A percentile compares a stretch with the other conserved stretches of the same genome.
These are phyloP conservation scores for Glomeris maerens DNA, from an alignment of 1,140 invertebrate species.

Conservation along the genomic window DNA sequence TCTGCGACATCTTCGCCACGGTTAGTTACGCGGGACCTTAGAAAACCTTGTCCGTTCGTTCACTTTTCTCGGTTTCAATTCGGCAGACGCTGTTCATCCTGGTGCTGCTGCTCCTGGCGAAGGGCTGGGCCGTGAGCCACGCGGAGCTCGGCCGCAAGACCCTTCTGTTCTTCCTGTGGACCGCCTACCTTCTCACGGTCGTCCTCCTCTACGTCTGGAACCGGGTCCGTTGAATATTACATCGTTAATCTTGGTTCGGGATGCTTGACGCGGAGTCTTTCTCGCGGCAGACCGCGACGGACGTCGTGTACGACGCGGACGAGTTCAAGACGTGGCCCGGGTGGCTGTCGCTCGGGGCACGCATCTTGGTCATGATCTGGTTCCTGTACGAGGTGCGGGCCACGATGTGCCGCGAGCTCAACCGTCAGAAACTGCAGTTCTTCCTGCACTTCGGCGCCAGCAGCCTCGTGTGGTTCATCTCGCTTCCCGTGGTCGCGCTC, in stretches of 20 bases:
- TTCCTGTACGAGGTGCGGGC: slow-evolving; percentile 82
- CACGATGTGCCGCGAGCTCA: slow-evolving; percentile 84
- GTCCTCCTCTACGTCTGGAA: slow-evolving; percentile 90
- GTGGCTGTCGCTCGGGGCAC: slow-evolving; percentile 73
- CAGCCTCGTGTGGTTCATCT: slow-evolving; percentile 95
- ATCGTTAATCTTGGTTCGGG: too few species aligned
- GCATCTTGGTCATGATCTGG: slow-evolving; percentile 85
- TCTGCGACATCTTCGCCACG: slow-evolving; percentile 76
- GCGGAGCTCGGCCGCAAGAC: slow-evolving; percentile 71
- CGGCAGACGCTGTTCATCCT: slow-evolving; percentile 85
- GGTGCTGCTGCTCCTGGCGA: slow-evolving; percentile 77
- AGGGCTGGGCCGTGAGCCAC: slow-evolving; percentile 91
- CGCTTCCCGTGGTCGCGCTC: slow-evolving; percentile 82
- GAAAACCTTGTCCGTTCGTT: not conserved
- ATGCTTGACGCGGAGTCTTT: too few species aligned
- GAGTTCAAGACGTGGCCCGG: slow-evolving; percentile 95
- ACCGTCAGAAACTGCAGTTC: slow-evolving; percentile 77
- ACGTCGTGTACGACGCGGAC: slow-evolving; percentile 89
- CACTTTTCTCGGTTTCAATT: slow-evolving; percentile 17
- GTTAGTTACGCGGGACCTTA: slow-evolving; percentile 35
- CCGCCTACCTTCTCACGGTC: slow-evolving; percentile 77
- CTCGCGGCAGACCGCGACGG: slow-evolving; percentile 91
- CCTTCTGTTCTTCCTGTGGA: slow-evolving; percentile 77
- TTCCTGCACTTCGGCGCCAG: slow-evolving; percentile 92
- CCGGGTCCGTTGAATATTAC: slow-evolving; percentile 51